Percentiles rank a stretch among this genome's conserved stretches.
These are phyloP conservation scores for Dunckerocampus dactyliophorus DNA, from an alignment of 2,113 vertebrate genomes.

Conservation along the genomic window DNA sequence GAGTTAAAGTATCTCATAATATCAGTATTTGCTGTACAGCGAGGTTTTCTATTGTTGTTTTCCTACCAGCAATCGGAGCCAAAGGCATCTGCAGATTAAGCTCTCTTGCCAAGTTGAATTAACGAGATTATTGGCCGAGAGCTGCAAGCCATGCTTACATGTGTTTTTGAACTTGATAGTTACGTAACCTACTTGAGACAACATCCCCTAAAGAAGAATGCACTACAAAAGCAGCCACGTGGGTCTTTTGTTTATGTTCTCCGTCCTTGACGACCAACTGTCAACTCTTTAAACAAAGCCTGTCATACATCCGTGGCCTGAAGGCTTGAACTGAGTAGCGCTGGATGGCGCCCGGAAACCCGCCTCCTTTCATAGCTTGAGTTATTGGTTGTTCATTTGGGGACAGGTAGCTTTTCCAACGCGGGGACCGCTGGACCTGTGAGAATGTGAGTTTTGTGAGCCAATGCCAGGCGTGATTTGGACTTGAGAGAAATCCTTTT, in stretches of 20 bases:
- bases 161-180: slow-evolving; percentile 36
- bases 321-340: slow-evolving; percentile 20
- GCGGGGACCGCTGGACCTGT: too few species aligned
- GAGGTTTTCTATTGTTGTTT: slow-evolving; percentile 19
- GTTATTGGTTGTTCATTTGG: slow-evolving; percentile 37
- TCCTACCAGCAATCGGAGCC: slow-evolving; percentile 15
- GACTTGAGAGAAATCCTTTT: too few species aligned
- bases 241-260: slow-evolving; percentile 45
- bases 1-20: background rate
- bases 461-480: background rate
- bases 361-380: slow-evolving; percentile 20
- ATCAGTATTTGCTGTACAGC: background rate
- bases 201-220: slow-evolving; percentile 26
- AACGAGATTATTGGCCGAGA: slow-evolving; percentile 34
- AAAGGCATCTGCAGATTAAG: slow-evolving; percentile 35
- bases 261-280: slow-evolving; percentile 24
- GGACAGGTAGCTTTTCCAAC: slow-evolving; percentile 22
- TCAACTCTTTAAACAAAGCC: slow-evolving; percentile 24
- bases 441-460: too few species aligned
- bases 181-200: slow-evolving; percentile 44
- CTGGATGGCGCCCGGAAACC: slow-evolving; percentile 26
- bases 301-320: slow-evolving; percentile 23
- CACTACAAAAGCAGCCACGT: slow-evolving; percentile 19
- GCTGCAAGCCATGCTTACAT: slow-evolving; percentile 34
- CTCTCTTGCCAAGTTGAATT: slow-evolving; percentile 37